Evolutionary conservation across 2,113 vertebrate genomes (phyloP).

Genomic region (Solea solea): DNA sequence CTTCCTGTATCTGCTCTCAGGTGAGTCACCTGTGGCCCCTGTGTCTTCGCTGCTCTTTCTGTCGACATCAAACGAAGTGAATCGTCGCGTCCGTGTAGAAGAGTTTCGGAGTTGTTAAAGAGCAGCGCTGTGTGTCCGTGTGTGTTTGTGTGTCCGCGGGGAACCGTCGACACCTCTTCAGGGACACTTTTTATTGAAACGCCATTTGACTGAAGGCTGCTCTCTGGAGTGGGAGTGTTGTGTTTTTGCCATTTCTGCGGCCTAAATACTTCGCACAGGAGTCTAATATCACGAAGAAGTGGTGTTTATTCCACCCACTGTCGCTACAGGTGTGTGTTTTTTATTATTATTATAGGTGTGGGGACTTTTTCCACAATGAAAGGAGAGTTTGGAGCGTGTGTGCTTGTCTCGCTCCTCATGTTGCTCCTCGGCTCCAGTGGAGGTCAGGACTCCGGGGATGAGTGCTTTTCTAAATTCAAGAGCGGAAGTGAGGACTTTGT

Average conservation of each 20-base stretch:
- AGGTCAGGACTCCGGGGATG: conserved; percentile 56
- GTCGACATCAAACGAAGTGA: conserved; percentile 17
- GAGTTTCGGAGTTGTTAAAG: not conserved
- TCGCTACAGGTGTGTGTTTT: not conserved
- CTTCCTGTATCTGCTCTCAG: conserved; percentile 81
- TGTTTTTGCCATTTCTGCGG: conserved; percentile 3
- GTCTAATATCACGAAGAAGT: not conserved
- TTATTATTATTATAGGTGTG: not conserved
- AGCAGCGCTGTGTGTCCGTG: not conserved
- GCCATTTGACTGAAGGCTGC: too few relatives aligned
- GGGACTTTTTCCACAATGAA: conserved; percentile 39
- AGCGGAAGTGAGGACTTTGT: conserved; percentile 84
- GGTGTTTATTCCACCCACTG: not conserved
- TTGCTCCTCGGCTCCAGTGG: not conserved
- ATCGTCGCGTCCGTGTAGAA: not conserved
- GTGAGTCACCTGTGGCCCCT: conserved; percentile 59
- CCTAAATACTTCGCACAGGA: not conserved
- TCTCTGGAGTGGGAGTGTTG: not conserved
- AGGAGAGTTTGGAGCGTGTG: not conserved
- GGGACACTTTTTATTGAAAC: too few relatives aligned
- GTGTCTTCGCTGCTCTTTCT: conserved; percentile 27
- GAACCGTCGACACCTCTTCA: not conserved
- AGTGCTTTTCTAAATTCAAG: conserved; percentile 80
- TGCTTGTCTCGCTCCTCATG: conserved; percentile 26
- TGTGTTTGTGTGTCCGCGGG: too few relatives aligned